Evolutionary conservation across 2,797 vertebrate species (phyloP).

Genomic region (Fistularia tabacaria): DNA sequence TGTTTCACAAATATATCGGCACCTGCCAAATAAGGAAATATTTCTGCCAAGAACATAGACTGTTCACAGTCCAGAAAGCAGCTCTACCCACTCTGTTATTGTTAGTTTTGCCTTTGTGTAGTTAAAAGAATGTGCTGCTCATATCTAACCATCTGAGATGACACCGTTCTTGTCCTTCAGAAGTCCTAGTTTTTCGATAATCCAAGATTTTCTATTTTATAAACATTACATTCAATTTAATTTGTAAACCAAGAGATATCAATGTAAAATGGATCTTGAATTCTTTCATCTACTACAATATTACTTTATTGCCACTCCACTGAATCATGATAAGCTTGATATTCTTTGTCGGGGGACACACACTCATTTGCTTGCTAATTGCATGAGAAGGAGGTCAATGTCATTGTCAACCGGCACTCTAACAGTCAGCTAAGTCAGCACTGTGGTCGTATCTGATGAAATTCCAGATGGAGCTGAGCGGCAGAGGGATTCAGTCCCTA

Average conservation of each 20-base stretch:
- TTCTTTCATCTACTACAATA: no score
- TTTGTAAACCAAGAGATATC: no score
- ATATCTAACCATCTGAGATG: no score
- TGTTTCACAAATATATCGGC: conserved; percentile 47
- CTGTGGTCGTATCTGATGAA: conserved; percentile 31
- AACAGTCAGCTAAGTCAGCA: conserved; percentile 52
- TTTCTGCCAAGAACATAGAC: conserved; percentile 14
- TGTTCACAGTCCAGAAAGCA: no score
- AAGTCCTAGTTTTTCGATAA: no score
- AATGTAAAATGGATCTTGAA: no score
- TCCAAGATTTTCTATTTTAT: no score
- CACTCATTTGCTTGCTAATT: conserved; percentile 33
- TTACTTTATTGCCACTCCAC: neutral
- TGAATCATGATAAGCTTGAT: conserved; percentile 11
- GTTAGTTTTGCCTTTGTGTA: no score
- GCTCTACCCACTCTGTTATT: no score
- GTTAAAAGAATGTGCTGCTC: no score
- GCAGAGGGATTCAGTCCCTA: conserved; percentile 36
- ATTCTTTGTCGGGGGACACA: conserved; percentile 17
- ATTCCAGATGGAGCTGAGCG: conserved; percentile 59
- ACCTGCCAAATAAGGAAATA: conserved; percentile 9
- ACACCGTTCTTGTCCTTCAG: conserved; percentile 1
- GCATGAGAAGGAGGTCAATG: conserved; percentile 39
- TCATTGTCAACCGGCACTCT: conserved; percentile 38
- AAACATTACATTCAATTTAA: no score